phyloP scores from a whole-genome alignment of 2,888 invertebrate species.

The Bibio marci region DNA sequence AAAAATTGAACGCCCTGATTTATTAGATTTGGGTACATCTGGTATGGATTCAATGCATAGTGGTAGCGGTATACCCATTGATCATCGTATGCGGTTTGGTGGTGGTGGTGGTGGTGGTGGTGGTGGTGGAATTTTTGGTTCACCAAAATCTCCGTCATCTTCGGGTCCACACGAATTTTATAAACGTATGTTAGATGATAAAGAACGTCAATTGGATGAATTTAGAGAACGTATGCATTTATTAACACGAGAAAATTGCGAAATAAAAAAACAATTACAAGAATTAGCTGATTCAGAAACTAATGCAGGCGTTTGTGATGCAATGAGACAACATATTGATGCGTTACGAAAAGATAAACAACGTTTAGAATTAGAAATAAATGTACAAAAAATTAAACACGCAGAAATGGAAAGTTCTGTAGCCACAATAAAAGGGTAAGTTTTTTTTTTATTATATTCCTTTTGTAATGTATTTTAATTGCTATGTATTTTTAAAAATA shows the following conservation, averaged over 20 bases:
- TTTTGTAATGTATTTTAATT: no score
- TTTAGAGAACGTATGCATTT: conserved; percentile 42
- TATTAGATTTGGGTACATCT: conserved; percentile 40
- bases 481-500: no score
- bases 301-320: conserved; percentile 29
- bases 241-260: conserved; percentile 43
- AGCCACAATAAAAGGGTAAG: conserved; percentile 32
- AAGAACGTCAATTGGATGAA: conserved; percentile 50
- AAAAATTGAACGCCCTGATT: conserved; percentile 49
- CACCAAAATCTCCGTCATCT: conserved; percentile 12
- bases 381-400: conserved; percentile 24
- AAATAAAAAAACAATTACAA: conserved; percentile 49
- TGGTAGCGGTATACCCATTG: background rate
- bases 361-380: conserved; percentile 27
- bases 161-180: conserved; percentile 36
- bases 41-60: conserved; percentile 20
- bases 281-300: conserved; percentile 48
- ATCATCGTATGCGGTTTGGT: conserved; percentile 21
- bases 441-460: conserved; percentile 13
- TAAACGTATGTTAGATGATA: conserved; percentile 47
- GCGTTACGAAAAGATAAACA: conserved; percentile 32
- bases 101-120: conserved; percentile 15
- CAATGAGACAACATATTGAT: conserved; percentile 31
- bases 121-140: background rate
- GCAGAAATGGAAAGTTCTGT: conserved; percentile 37